Conservation (phyloP, 2,888 invertebrate genomes). For the Sericinus montela region DNA sequence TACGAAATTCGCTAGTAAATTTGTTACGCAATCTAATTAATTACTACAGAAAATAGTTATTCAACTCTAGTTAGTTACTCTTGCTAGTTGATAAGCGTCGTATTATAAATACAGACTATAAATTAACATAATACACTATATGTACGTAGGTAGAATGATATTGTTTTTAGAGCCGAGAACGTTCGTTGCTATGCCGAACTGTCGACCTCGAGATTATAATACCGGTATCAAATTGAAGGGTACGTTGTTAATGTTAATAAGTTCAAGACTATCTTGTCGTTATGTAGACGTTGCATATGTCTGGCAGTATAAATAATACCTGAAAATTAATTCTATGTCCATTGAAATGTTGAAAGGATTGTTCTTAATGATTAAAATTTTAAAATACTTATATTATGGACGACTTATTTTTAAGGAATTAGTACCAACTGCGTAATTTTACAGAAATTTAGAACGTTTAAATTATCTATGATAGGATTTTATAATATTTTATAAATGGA, state of each 20-base stretch:
- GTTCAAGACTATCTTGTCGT: constrained; percentile 7
- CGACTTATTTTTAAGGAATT: too few relatives aligned
- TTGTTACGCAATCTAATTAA: constrained; percentile 12
- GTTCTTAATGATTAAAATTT: too few relatives aligned
- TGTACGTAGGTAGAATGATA: not conserved
- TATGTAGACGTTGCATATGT: constrained; percentile 2
- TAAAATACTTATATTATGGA: too few relatives aligned
- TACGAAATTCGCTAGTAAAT: not conserved
- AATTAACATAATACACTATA: not conserved
- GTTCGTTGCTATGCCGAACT: constrained; percentile 14
- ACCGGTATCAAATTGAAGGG: constrained; percentile 15
- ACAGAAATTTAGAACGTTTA: too few relatives aligned
- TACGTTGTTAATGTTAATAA: constrained; percentile 12
- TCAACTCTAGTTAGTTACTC: too few relatives aligned
- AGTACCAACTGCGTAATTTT: too few relatives aligned
- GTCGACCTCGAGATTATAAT: constrained; percentile 17
- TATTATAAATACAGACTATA: not conserved
- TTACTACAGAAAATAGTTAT: not conserved
- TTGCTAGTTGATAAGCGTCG: constrained; percentile 14
- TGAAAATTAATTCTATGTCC: too few relatives aligned
- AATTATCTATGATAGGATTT: too few relatives aligned
- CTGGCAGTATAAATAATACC: not conserved
- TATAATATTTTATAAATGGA: too few relatives aligned
- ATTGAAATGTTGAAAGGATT: too few relatives aligned
- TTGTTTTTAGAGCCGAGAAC: not conserved